phyloP scores from a whole-genome alignment of 2,797 vertebrate genomes.

The Acipenser oxyrinchus region DNA sequence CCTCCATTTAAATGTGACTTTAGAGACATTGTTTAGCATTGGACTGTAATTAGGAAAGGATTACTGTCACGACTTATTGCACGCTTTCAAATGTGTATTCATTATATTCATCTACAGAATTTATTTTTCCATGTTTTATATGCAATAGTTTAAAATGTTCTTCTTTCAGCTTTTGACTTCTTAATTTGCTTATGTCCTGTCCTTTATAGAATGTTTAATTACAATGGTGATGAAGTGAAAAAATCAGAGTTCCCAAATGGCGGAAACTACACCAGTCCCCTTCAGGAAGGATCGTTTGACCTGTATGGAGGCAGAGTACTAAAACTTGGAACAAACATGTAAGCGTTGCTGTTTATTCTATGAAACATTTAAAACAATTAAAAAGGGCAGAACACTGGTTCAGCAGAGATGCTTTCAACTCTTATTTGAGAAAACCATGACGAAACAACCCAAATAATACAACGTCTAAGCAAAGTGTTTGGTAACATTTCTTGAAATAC shows the following conservation, averaged over 20 bases:
- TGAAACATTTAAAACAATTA: not conserved
- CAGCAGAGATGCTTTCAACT: not conserved
- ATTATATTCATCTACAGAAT: no score
- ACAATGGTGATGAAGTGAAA: slow-evolving; percentile 72
- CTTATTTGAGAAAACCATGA: no score
- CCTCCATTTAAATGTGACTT: not conserved
- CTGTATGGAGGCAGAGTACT: slow-evolving; percentile 86
- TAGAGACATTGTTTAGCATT: not conserved
- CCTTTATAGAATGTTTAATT: slow-evolving; percentile 68
- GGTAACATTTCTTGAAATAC: slow-evolving; percentile 2
- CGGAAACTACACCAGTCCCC: slow-evolving; percentile 69
- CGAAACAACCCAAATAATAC: no score
- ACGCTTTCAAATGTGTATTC: no score
- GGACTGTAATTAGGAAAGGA: not conserved
- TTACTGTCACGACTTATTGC: not conserved
- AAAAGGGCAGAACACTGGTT: no score
- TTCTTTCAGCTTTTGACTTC: not conserved
- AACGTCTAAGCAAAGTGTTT: not conserved
- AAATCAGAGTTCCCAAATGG: slow-evolving; percentile 68
- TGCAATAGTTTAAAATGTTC: not conserved
- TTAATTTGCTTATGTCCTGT: not conserved
- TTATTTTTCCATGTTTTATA: not conserved
- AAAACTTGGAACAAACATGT: slow-evolving; percentile 96
- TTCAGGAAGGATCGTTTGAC: slow-evolving; percentile 85
- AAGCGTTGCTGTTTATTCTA: slow-evolving; percentile 34